Evolutionary conservation across 2,888 invertebrate genomes (phyloP).

Genomic region (Tetropium fuscum): DNA sequence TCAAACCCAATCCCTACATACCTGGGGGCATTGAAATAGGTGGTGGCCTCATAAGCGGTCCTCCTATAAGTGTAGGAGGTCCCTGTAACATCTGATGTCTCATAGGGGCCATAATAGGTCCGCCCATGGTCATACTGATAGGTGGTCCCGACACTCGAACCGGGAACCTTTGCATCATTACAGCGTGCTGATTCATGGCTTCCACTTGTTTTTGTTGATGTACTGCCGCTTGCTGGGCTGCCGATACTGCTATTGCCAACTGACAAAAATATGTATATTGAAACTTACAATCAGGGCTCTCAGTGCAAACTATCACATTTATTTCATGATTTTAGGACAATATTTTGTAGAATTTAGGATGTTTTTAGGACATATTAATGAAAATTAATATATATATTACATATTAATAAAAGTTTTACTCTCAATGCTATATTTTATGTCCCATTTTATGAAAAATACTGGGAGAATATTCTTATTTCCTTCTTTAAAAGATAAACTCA

Average conservation of each 20-base stretch:
- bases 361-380: too few relatives aligned
- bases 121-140: slow-evolving; percentile 66
- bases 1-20: slow-evolving; percentile 62
- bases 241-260: slow-evolving; percentile 66
- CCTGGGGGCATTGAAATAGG: slow-evolving; percentile 74
- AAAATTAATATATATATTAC: too few relatives aligned
- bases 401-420: too few relatives aligned
- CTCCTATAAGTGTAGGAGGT: slow-evolving; percentile 68
- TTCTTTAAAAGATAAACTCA: too few relatives aligned
- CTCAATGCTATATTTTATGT: too few relatives aligned
- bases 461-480: too few relatives aligned
- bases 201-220: slow-evolving; percentile 65
- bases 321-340: too few relatives aligned
- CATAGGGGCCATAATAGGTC: slow-evolving; percentile 68
- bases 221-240: slow-evolving; percentile 67
- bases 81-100: slow-evolving; percentile 64
- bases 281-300: too few relatives aligned
- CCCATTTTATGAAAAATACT: too few relatives aligned
- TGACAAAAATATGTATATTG: slow-evolving; percentile 44
- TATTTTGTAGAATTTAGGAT: too few relatives aligned
- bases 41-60: slow-evolving; percentile 75
- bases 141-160: slow-evolving; percentile 65
- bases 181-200: slow-evolving; percentile 61
- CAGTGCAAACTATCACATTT: too few relatives aligned
- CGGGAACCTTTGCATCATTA: slow-evolving; percentile 67